Evolutionary conservation across 2,797 vertebrate species (phyloP).

Genomic region (Fratercula arctica): DNA sequence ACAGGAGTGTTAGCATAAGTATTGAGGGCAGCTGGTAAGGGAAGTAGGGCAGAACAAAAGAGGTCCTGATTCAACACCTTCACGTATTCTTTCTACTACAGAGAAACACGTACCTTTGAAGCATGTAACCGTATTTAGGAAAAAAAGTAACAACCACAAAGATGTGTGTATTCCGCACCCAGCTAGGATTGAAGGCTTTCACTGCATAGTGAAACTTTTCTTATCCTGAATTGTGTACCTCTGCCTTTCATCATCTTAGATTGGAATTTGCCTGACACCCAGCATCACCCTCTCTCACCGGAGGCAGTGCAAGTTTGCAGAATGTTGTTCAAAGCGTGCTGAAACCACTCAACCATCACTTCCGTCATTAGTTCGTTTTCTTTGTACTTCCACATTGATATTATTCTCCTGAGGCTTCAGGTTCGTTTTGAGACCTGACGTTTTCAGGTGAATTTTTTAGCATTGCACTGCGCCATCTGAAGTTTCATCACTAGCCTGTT

Average conservation of each 20-base stretch:
- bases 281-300: not conserved
- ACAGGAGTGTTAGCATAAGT: not conserved
- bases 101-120: not conserved
- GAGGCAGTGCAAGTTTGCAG: not conserved
- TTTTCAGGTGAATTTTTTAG: not conserved
- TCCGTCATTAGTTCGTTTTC: not conserved
- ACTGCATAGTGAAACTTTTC: not conserved
- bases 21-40: constrained; percentile 10
- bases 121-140: rapidly evolving
- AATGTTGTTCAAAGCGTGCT: not conserved
- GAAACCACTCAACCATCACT: not conserved
- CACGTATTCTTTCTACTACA: not conserved
- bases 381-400: not conserved
- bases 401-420: not conserved
- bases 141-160: not conserved
- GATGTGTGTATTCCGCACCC: not conserved
- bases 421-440: not conserved
- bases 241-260: not conserved
- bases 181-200: not conserved
- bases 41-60: constrained; percentile 11
- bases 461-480: not conserved
- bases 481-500: not conserved
- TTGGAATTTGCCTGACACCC: not conserved
- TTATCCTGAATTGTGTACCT: not conserved
- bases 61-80: not conserved